Evolutionary conservation across 2,888 invertebrate species (phyloP).

Genomic region (Bibio marci): DNA sequence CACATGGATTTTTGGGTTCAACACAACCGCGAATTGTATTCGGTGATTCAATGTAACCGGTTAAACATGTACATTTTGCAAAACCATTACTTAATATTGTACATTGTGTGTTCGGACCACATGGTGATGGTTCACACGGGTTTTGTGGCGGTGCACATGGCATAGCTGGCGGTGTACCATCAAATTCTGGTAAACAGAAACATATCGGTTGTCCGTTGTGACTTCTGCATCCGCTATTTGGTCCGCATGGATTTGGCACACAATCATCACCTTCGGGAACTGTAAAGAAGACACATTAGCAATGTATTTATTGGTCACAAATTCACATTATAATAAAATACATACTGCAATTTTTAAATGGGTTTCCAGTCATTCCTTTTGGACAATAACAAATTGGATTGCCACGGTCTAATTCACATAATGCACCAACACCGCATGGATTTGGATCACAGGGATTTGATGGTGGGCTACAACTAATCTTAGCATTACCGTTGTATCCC

Average conservation of each 20-base stretch:
- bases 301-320: too few relatives aligned
- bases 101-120: slow-evolving; percentile 79
- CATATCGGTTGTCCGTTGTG: slow-evolving; percentile 61
- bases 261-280: slow-evolving; percentile 81
- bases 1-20: slow-evolving; percentile 61
- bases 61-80: slow-evolving; percentile 72
- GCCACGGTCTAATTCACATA: slow-evolving; percentile 70
- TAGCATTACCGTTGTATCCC: slow-evolving; percentile 66
- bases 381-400: slow-evolving; percentile 81
- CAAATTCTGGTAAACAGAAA: slow-evolving; percentile 75
- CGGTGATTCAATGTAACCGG: slow-evolving; percentile 69
- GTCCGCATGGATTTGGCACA: slow-evolving; percentile 66
- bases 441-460: slow-evolving; percentile 63
- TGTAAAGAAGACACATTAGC: slow-evolving; percentile 33
- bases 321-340: too few relatives aligned
- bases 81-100: slow-evolving; percentile 58
- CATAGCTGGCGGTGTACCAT: slow-evolving; percentile 62
- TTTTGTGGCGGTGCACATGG: slow-evolving; percentile 55
- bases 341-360: slow-evolving; percentile 80
- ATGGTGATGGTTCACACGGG: slow-evolving; percentile 72
- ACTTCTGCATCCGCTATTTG: slow-evolving; percentile 64
- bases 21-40: slow-evolving; percentile 76
- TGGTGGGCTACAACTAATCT: slow-evolving; percentile 52
- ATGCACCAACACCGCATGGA: slow-evolving; percentile 73
- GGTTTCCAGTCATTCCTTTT: slow-evolving; percentile 78